Evolutionary conservation across 2,113 vertebrate species (phyloP), one percentile per base, ranked within the genome.

Genomic region (Cryptomyrus ogoouensis): DNA sequence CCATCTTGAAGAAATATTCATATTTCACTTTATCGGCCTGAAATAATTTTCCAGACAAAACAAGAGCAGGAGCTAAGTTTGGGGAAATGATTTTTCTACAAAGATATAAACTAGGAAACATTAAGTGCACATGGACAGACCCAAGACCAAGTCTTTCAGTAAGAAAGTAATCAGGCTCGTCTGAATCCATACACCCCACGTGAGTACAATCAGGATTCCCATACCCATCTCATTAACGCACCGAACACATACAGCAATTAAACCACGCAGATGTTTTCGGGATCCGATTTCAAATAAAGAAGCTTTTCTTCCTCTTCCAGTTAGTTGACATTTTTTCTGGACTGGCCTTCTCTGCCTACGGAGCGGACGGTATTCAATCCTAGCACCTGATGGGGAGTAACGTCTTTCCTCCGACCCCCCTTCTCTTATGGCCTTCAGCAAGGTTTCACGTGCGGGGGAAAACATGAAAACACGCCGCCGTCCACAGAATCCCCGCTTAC

Each of bases 241-340:
- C 17, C 21, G 1, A 84, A 84, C 83, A 84, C 83, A 84, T 47
- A 44, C 42, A 84, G 83, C 83, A 84, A 84, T 84, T 84, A 84
- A 84, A n/a, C 44, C 44, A 47, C 10, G 44, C 83, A 84, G 83
- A 47, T 84, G 83, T 84, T 84, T 84, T 47, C 3, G 21, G 39
- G 44, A 84, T 84, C 44, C 3, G 39, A 84, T 84, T 84, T 84
- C 17, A 47, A n/a, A 47, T 10, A 47, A 84, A 80, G 17, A 3
- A 84, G 42, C 44, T 12, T 84, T 47, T 84, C 39, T 47, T 84
- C 44, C 44, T 12, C 21, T 47, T 84, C 2, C 44, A 44, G 21
- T 47, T 24, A 39, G 19, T 7, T n/a, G 42, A 84, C 21, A 17
- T 83, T 83, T 83, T 10, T 42, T 39, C 35, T 47, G 83, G 44